phyloP scores from a whole-genome alignment of 1,140 invertebrate genomes.

The Holotrichia oblita region DNA sequence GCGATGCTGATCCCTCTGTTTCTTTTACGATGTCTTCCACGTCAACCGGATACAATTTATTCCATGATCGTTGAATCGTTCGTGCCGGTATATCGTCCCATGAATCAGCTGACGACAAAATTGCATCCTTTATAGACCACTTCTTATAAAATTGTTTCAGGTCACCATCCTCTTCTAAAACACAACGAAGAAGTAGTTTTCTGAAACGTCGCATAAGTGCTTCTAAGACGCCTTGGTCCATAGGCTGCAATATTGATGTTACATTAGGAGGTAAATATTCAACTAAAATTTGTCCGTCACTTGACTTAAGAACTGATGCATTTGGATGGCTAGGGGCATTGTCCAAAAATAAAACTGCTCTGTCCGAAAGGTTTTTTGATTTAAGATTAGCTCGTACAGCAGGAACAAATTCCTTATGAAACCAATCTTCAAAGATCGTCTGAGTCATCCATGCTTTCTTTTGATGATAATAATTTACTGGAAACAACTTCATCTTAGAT shows the following conservation, averaged over 20 bases:
- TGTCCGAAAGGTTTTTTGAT: slow-evolving; percentile 13
- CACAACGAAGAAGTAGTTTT: too few relatives aligned
- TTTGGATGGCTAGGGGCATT: slow-evolving; percentile 7
- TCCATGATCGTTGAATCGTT: too few relatives aligned
- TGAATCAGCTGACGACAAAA: too few relatives aligned
- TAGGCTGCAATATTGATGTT: neutral
- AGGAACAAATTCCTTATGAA: slow-evolving; percentile 9
- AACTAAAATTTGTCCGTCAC: neutral
- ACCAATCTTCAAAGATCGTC: slow-evolving; percentile 31
- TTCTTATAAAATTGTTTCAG: too few relatives aligned
- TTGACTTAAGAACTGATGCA: neutral
- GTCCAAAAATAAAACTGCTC: slow-evolving; percentile 26
- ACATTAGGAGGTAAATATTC: neutral
- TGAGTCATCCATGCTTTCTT: slow-evolving; percentile 29
- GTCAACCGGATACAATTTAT: too few relatives aligned
- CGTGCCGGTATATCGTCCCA: too few relatives aligned
- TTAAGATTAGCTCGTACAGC: neutral
- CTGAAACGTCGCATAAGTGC: neutral
- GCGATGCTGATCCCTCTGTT: too few relatives aligned
- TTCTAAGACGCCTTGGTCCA: neutral
- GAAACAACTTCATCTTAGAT: slow-evolving; percentile 45
- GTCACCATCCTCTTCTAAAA: too few relatives aligned
- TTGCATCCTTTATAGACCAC: too few relatives aligned
- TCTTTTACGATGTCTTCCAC: too few relatives aligned
- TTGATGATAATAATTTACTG: slow-evolving; percentile 51